Base-by-base conservation (phyloP, 2,113 vertebrate genomes). In the Otolemur garnettii region DNA sequence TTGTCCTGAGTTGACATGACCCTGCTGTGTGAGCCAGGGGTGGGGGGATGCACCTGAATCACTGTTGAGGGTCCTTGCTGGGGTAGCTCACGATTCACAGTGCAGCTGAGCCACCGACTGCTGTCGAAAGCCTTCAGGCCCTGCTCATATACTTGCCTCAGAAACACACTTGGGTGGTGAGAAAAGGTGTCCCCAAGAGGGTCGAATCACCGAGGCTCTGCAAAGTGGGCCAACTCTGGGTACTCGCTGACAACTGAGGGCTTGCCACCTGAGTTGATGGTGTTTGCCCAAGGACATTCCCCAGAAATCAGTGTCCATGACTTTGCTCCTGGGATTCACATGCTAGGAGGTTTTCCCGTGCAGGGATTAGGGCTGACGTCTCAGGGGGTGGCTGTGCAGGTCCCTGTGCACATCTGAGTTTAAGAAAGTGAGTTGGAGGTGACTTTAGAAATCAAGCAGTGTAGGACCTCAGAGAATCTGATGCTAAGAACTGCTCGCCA, bases 1-100 rank as follows among this genome's bases (percentile, higher is more conserved):
- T 26, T 83, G 55, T 84, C 12, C 59, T 4, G 28, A 72, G 35
- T 66, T n/a, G 74, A 4, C 68, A 7, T 15, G 7, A 5, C 38
- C 1, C 24, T 57, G 55, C 12, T 2, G 4, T 5, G 0, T 15
- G 75, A 93, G 28, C 55, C 66, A 59, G 59, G 2, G 50, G 18
- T 21, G 13, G 0, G 12, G 1, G 42, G 7, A 0, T 9, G 8
- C 13, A 62, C 5, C 0, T 68, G 9, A 15, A 8, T 19, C 5
- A 4, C 3, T 2, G 35, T 0, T 17, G 38, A 26, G 53, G 7
- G 38, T 35, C 71, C 24, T 35, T 10, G 7, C 19, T 68, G 24
- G 45, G 24, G 2, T 55, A 4, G 6, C 1, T 79, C 53, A 26
- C 0, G 8, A 24, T 28, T 50, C 24, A 19, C 11, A 13, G 13